A percentile compares a stretch with the other conserved stretches of the same genome.
phyloP scores from a whole-genome alignment of 2,797 vertebrate species.

The Aphelocoma californica region DNA sequence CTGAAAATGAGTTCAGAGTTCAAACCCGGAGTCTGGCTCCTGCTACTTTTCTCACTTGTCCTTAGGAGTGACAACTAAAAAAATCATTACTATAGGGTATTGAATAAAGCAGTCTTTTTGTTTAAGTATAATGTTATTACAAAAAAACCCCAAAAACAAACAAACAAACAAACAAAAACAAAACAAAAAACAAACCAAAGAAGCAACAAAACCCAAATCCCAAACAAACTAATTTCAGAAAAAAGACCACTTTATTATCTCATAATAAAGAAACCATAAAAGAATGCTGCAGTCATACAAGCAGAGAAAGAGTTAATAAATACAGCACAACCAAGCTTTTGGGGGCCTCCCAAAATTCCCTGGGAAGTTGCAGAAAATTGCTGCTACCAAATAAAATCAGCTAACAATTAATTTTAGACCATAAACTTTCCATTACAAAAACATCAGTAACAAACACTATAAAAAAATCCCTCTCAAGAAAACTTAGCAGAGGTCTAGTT shows the following conservation, averaged over 20 bases:
- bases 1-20: background rate
- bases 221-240: background rate
- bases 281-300: background rate
- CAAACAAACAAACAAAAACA: no score
- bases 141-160: background rate
- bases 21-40: background rate
- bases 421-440: slow-evolving; percentile 15
- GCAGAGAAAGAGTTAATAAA: background rate
- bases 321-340: background rate
- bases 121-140: background rate
- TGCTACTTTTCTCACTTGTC: background rate
- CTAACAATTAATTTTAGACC: slow-evolving; percentile 1
- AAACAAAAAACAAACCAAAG: no score
- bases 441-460: background rate
- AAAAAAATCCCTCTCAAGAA: background rate
- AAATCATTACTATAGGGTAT: background rate
- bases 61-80: background rate
- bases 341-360: background rate
- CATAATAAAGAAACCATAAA: background rate
- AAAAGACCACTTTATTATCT: background rate
- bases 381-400: slow-evolving; percentile 20
- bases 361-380: slow-evolving; percentile 8
- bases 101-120: background rate
- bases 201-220: no score
- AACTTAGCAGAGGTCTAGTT: background rate